Evolutionary conservation across 2,797 vertebrate genomes (phyloP), one percentile per base, ranked within the genome.

Genomic region (Pseudopleuronectes americanus): DNA sequence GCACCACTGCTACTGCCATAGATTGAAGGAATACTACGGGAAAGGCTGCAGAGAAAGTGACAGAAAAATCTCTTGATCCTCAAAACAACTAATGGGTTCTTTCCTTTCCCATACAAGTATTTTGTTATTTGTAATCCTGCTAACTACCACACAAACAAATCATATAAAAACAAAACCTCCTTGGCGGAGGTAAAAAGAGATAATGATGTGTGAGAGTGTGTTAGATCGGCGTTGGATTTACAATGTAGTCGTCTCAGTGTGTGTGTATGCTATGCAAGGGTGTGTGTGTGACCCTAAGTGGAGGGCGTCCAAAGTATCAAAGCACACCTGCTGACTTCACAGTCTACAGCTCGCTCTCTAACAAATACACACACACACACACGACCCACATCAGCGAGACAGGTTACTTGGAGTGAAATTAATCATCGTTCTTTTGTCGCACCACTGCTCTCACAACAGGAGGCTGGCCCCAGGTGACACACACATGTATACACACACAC

Each of bases 341-440:
- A 91, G 86, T 93, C 91, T 89, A 77, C 63, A 70, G 51, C 43
- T 5, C 64, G 28, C 41, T 38, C 67, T 28, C 22, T 4, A 22
- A 14, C 49, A 23, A 26, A 61, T 61, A 51, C 57, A 38, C 57
- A 53, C 67, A 48, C 66, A 48, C 69, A 21, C 68, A 66, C 68
- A 65, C 64, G 70, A 75, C 79, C 75, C 67, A 80, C 79, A 91
- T 87, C 82, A 87, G 86, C 47, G 59, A 87, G 87, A 90, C 89
- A 84, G 87, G 89, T 90, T 90, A 91, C 89, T 90, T 56, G n/a
- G 79, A 86, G 91, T 85, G 92, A 94, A 93, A 94, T 94, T 92
- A 94, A 94, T 94, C 93, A 93, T 93, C 85, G 87, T 92, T 90
- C 87, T 88, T 87, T 92, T 89, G 83, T 90, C 80, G 85, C 91